These are phyloP conservation scores for Machimus atricapillus DNA, from an alignment of 2,888 invertebrate genomes.

Conservation along the genomic window DNA sequence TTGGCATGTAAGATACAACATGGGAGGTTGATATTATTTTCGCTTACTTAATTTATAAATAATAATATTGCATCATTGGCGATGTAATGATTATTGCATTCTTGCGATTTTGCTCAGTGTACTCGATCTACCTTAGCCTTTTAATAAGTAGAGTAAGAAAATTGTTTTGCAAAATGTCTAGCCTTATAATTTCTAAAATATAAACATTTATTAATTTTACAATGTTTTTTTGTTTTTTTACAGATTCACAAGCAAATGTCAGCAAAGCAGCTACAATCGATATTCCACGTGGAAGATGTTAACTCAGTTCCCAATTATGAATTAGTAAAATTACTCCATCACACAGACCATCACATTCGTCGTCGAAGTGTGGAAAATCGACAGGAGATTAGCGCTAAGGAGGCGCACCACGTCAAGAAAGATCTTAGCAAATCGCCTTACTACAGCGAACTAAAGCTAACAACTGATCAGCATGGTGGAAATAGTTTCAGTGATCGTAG, in stretches of 20 bases:
- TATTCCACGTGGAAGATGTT: constrained; percentile 84
- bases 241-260: constrained; percentile 93
- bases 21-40: no score
- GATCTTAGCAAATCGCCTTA: constrained; percentile 62
- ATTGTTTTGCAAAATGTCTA: no score
- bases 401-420: constrained; percentile 61
- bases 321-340: constrained; percentile 77
- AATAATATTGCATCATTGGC: no score
- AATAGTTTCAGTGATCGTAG: constrained; percentile 50
- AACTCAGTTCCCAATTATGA: constrained; percentile 85
- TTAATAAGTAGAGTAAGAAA: no score
- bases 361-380: constrained; percentile 50
- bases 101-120: no score
- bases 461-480: constrained; percentile 48
- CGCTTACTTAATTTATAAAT: no score
- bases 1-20: no score
- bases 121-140: no score
- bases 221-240: constrained; percentile 62
- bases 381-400: constrained; percentile 46
- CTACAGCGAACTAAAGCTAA: constrained; percentile 57
- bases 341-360: constrained; percentile 58
- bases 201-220: not conserved
- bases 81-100: no score
- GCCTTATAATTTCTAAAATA: no score
- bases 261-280: constrained; percentile 77